phyloP scores from a whole-genome alignment of 2,888 invertebrate genomes.

The Graphium colonna region DNA sequence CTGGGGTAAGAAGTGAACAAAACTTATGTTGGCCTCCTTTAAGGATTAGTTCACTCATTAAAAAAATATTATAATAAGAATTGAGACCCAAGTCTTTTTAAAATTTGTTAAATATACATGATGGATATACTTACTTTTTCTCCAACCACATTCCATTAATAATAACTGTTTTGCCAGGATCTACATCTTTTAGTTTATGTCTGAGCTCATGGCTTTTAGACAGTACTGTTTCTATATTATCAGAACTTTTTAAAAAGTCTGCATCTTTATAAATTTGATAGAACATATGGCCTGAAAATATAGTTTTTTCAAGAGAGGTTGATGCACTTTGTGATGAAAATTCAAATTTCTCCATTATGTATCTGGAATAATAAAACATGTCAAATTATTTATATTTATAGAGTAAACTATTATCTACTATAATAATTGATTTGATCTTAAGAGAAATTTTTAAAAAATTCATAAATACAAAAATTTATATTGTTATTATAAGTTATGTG shows the following conservation, averaged over 20 bases:
- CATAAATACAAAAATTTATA: too few relatives aligned
- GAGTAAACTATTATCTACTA: too few relatives aligned
- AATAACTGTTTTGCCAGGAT: slow-evolving; percentile 33
- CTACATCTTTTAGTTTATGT: slow-evolving; percentile 34
- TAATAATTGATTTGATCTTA: too few relatives aligned
- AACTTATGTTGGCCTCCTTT: too few relatives aligned
- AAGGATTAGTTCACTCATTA: too few relatives aligned
- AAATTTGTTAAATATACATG: neutral
- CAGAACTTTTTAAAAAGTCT: slow-evolving; percentile 37
- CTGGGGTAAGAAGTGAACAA: too few relatives aligned
- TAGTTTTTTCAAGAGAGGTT: neutral
- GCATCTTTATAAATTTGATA: slow-evolving; percentile 41
- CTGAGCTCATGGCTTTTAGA: slow-evolving; percentile 41
- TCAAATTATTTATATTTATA: neutral
- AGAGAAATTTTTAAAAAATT: too few relatives aligned
- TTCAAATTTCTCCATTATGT: slow-evolving; percentile 34
- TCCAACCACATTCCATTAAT: slow-evolving; percentile 34
- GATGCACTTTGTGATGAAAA: slow-evolving; percentile 26
- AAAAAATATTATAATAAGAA: too few relatives aligned
- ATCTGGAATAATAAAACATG: slow-evolving; percentile 14
- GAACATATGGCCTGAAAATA: slow-evolving; percentile 36
- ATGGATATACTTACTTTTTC: slow-evolving; percentile 32
- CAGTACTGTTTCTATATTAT: slow-evolving; percentile 42
- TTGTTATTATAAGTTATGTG: too few relatives aligned
- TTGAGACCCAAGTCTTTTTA: too few relatives aligned